Evolutionary conservation across 2,113 vertebrate genomes (phyloP).

Genomic region (Trogon melanurus): DNA sequence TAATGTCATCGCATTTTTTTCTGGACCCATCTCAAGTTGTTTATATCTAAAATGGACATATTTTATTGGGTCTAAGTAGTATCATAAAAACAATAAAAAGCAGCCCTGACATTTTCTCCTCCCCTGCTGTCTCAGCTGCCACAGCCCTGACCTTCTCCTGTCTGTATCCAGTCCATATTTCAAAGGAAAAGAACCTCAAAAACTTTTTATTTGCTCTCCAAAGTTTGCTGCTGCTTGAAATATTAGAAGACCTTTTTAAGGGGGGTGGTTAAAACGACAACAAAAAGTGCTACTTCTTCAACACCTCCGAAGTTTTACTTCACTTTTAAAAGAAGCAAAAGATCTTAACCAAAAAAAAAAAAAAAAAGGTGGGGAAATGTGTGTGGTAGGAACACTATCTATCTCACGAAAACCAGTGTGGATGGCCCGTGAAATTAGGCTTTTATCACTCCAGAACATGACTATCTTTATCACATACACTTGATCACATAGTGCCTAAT

Average conservation of each 20-base stretch:
- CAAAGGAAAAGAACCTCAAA: conserved; percentile 4
- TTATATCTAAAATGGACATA: conserved; percentile 42
- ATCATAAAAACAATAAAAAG: conserved; percentile 59
- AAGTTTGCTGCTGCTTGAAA: conserved; percentile 16
- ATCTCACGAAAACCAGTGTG: conserved; percentile 1
- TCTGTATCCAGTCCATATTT: not conserved
- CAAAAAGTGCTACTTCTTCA: not conserved
- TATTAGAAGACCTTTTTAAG: not conserved
- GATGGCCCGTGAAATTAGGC: conserved; percentile 42
- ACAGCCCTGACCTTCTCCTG: conserved; percentile 51
- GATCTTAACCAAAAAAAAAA: not conserved
- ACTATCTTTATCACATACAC: conserved; percentile 7
- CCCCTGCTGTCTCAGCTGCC: conserved; percentile 21
- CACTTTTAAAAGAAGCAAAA: not conserved
- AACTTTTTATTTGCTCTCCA: not conserved
- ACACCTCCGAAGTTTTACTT: not conserved
- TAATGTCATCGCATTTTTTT: not conserved
- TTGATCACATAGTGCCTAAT: conserved; percentile 8
- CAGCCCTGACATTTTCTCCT: conserved; percentile 51
- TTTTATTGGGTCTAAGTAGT: conserved; percentile 61
- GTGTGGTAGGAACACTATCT: not conserved
- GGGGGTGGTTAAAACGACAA: not conserved
- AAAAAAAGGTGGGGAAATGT: not conserved
- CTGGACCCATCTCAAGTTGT: conserved; percentile 12
- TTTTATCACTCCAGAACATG: conserved; percentile 52